Conservation (phyloP, 2,888 invertebrate species). For the Rapana venosa region DNA sequence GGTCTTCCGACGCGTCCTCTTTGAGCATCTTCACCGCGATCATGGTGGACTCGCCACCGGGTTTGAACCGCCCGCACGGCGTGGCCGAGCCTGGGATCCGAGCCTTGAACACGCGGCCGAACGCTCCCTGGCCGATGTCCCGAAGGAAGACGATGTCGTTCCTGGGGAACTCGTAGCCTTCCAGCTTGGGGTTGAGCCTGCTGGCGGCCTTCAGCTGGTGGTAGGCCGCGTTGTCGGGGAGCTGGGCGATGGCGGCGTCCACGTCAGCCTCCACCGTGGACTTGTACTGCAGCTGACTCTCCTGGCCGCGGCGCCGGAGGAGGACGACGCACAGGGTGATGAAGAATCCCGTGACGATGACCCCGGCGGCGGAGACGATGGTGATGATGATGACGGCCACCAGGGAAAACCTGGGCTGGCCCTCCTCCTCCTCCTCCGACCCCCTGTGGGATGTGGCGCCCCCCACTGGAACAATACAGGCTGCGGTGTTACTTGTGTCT, state of each 20-base stretch:
- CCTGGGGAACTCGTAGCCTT: constrained; percentile 94
- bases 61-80: constrained; percentile 79
- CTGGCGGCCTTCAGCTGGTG: constrained; percentile 79
- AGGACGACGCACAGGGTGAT: constrained; percentile 59
- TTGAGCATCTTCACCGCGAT: constrained; percentile 98
- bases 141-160: constrained; percentile 96
- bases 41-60: constrained; percentile 87
- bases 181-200: constrained; percentile 90
- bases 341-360: constrained; percentile 59
- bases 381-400: constrained; percentile 61
- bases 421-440: not conserved
- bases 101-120: constrained; percentile 94
- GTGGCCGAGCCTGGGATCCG: constrained; percentile 55
- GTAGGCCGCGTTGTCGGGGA: constrained; percentile 88
- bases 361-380: constrained; percentile 51
- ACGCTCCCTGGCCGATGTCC: constrained; percentile 96
- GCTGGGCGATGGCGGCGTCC: constrained; percentile 91
- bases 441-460: not conserved
- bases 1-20: constrained; percentile 95
- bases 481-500: not conserved
- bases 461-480: not conserved
- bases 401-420: constrained; percentile 41
- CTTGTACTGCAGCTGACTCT: constrained; percentile 82
- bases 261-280: constrained; percentile 83
- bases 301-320: constrained; percentile 47